Evolutionary conservation across 2,113 vertebrate species (phyloP).

Genomic region (Alces alces): DNA sequence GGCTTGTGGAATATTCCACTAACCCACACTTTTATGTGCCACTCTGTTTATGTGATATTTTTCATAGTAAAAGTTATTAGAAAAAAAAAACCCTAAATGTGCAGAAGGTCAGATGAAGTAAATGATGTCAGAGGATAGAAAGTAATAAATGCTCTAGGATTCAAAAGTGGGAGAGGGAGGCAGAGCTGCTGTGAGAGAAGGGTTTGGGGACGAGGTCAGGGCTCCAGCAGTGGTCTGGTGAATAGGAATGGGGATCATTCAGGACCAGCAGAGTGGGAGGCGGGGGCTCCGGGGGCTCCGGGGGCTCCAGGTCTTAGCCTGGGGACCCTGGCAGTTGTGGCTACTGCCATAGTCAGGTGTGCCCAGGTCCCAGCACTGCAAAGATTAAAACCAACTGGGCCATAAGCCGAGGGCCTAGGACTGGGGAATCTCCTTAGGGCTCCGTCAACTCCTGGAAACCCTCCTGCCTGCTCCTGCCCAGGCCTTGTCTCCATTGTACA

Average conservation of each 20-base stretch:
- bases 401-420: no score
- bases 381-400: background rate
- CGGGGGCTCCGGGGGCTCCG: background rate
- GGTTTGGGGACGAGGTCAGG: background rate
- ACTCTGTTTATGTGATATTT: background rate
- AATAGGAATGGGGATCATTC: background rate
- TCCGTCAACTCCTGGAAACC: fast-evolving
- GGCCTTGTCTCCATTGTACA: background rate
- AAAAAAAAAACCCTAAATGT: background rate
- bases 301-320: conserved; percentile 30
- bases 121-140: background rate
- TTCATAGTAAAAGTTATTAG: background rate
- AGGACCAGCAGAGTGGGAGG: background rate
- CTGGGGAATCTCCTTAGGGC: background rate
- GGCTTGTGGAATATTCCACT: background rate
- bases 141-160: background rate
- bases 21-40: background rate
- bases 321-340: background rate
- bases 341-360: background rate
- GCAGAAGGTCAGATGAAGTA: background rate
- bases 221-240: background rate
- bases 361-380: background rate
- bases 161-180: background rate
- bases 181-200: background rate
- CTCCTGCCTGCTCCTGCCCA: background rate